These are phyloP conservation scores for Oenanthe oenanthe DNA, from an alignment of 2,113 vertebrate genomes.

Conservation along the genomic window DNA sequence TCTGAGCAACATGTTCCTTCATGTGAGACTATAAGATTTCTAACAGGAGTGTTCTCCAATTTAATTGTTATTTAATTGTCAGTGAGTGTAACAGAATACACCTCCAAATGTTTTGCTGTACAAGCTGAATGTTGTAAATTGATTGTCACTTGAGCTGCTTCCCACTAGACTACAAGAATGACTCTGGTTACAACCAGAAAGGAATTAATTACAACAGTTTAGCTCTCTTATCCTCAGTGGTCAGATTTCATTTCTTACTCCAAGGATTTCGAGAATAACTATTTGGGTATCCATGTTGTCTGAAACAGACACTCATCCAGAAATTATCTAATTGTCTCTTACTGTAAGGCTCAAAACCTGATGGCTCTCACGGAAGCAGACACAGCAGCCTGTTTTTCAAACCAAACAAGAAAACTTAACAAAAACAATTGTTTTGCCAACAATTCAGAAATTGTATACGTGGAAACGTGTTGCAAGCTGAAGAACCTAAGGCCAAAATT, in stretches of 20 bases:
- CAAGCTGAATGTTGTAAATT: neutral
- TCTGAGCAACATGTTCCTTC: neutral
- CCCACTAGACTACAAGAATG: neutral
- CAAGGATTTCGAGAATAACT: neutral
- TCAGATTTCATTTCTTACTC: neutral
- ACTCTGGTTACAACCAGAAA: slow-evolving; percentile 10
- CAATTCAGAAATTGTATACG: neutral
- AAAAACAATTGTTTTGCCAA: neutral
- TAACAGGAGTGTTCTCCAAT: neutral
- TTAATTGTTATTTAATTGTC: neutral
- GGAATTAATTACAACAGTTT: neutral
- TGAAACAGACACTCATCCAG: neutral
- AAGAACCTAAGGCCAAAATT: neutral
- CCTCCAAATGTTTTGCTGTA: neutral
- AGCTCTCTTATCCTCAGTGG: neutral
- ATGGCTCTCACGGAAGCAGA: rapidly evolving
- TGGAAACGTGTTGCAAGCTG: neutral
- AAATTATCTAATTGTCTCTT: neutral
- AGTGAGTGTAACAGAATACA: neutral
- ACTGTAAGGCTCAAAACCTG: neutral
- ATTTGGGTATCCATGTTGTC: neutral
- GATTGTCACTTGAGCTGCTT: neutral
- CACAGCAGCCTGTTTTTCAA: neutral
- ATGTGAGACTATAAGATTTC: rapidly evolving
- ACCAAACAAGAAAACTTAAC: neutral